Base-by-base conservation (phyloP, 2,113 vertebrate species). In the Macrotis lagotis region DNA sequence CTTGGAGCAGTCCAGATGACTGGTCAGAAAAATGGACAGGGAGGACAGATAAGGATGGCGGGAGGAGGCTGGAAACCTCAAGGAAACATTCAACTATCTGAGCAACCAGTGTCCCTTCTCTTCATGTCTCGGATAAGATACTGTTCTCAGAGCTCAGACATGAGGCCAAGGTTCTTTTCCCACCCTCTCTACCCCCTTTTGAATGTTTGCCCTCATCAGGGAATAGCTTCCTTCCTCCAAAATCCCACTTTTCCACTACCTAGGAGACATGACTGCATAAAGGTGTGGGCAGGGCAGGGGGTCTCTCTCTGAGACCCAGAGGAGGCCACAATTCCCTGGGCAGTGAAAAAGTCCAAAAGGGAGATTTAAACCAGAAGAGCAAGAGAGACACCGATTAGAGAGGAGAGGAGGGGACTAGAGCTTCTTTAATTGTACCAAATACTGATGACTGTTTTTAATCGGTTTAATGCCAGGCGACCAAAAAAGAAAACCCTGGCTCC, bases 371-470 rank as follows among this genome's bases (percentile, higher is more conserved):
- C 3, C 16, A 52, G 90, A 95, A 95, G 51, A 91, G 16, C 14
- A 19, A 44, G 92, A 19, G 44, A 94, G 16, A 53, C 51, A 90
- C 88, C 88, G 26, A 91, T 31, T 91, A 14, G 2, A 94, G 66
- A 91, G 95, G 95, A 28, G 88, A 92, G 50, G 55, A 90, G 91
- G 66, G 31, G 53, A 93, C 90, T 31, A 53, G 28, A 55, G 26
- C 50, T 51, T 90, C 50, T 89, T 94, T 83, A 55, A 96, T 91
- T 48, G 49, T 19, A 92, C 91, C 51, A 92, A 96, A 95, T 93
- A 93, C 53, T 31, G 22, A 92, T 93, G 59, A 89, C 93, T 93
- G 91, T 6, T 91, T 93, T 52, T 94, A 92, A 95, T 24, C 83
- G 93, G 90, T 19, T 51, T 25, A 48, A 50, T 95, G 24, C 50